Conservation (phyloP, 2,113 vertebrate species). For the Paramisgurnus dabryanus region DNA sequence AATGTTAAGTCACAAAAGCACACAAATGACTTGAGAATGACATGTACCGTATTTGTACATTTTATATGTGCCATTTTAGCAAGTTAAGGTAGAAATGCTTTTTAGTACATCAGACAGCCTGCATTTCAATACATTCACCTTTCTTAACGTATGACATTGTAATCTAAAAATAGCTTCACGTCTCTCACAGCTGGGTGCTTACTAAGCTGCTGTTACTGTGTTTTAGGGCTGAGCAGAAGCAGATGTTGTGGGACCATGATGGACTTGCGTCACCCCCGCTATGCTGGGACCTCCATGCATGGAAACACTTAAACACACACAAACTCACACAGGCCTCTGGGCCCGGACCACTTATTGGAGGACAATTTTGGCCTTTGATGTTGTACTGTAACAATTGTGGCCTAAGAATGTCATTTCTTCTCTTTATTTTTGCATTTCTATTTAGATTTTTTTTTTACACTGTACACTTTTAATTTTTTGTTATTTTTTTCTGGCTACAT, state of each 20-base stretch:
- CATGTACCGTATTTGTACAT: too few relatives aligned
- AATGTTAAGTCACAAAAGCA: too few relatives aligned
- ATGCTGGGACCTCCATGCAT: slow-evolving; percentile 44
- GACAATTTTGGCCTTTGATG: slow-evolving; percentile 65
- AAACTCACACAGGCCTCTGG: slow-evolving; percentile 35
- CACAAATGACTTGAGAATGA: too few relatives aligned
- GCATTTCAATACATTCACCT: too few relatives aligned
- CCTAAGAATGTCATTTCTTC: slow-evolving; percentile 73
- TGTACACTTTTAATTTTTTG: slow-evolving; percentile 39
- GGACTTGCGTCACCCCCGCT: slow-evolving; percentile 30
- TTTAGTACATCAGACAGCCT: too few relatives aligned
- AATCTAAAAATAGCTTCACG: not conserved
- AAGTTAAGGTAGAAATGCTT: too few relatives aligned
- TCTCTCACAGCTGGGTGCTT: not conserved
- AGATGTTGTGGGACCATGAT: slow-evolving; percentile 25
- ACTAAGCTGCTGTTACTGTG: slow-evolving; percentile 19
- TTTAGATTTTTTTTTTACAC: slow-evolving; percentile 45
- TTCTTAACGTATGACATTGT: not conserved
- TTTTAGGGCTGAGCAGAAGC: slow-evolving; percentile 47
- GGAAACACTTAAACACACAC: slow-evolving; percentile 14
- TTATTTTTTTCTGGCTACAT: slow-evolving; percentile 61
- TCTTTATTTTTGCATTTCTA: slow-evolving; percentile 45
- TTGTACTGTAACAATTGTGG: slow-evolving; percentile 68
- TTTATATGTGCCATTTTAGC: too few relatives aligned
- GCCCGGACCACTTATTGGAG: slow-evolving; percentile 48